Evolutionary conservation across 2,113 vertebrate genomes (phyloP).

Genomic region (Rhizomys pruinosus): DNA sequence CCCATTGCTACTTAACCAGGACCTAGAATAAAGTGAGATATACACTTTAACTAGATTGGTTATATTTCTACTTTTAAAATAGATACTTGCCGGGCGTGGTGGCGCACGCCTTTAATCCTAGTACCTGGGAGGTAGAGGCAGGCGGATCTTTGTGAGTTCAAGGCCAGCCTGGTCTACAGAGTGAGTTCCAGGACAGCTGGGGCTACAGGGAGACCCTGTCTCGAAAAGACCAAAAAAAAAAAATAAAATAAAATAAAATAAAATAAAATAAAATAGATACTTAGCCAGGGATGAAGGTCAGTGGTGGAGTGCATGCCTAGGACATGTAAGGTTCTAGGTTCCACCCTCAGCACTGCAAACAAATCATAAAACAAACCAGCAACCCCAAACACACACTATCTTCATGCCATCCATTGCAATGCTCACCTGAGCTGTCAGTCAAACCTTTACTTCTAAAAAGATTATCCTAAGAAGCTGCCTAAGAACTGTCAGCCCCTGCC

Average conservation of each 20-base stretch:
- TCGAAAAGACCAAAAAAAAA: too few relatives aligned
- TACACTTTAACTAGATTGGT: background rate
- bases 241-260: too few relatives aligned
- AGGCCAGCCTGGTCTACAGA: too few relatives aligned
- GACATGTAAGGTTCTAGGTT: background rate
- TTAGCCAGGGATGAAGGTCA: background rate
- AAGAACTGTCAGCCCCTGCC: background rate
- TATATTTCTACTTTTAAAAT: background rate
- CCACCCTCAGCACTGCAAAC: background rate
- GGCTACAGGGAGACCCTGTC: too few relatives aligned
- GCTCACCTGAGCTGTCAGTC: background rate
- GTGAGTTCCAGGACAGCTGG: too few relatives aligned
- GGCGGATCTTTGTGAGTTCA: too few relatives aligned
- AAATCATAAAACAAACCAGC: background rate
- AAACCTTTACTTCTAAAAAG: background rate
- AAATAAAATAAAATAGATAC: background rate
- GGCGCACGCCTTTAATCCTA: too few relatives aligned
- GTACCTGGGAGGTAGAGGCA: too few relatives aligned
- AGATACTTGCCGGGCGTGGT: background rate
- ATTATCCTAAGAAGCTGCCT: background rate
- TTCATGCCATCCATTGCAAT: background rate
- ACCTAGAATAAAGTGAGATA: conserved; percentile 83
- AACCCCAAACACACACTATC: background rate
- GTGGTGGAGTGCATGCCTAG: background rate
- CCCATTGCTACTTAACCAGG: conserved; percentile 93